Evolutionary conservation across 2,888 invertebrate genomes (phyloP).

Genomic region (Chrysodeixis includens): DNA sequence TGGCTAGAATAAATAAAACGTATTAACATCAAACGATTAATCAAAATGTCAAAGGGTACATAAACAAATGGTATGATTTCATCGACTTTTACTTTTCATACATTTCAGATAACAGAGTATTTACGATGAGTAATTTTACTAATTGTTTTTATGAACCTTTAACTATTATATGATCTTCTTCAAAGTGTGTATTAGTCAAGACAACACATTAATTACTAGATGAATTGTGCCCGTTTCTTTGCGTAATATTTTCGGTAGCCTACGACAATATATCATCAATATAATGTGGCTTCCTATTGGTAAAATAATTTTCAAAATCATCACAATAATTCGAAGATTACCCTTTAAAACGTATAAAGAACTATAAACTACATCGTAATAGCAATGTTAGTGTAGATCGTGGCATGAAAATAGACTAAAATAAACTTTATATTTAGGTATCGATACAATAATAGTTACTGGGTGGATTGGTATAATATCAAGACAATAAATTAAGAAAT

Average conservation of each 20-base stretch:
- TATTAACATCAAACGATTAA: constrained; percentile 23
- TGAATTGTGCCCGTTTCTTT: too few relatives aligned
- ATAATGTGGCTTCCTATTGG: too few relatives aligned
- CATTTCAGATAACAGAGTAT: constrained; percentile 27
- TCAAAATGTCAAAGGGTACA: constrained; percentile 44
- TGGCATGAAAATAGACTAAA: not conserved
- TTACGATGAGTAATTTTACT: constrained; percentile 28
- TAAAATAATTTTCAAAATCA: too few relatives aligned
- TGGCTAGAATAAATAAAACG: constrained; percentile 8
- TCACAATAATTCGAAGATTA: too few relatives aligned
- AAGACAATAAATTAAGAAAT: constrained; percentile 11
- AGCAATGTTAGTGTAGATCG: too few relatives aligned
- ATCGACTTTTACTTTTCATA: constrained; percentile 50
- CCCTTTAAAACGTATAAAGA: too few relatives aligned
- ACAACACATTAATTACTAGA: too few relatives aligned
- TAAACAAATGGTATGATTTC: constrained; percentile 43
- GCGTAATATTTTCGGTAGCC: too few relatives aligned
- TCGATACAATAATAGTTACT: not conserved
- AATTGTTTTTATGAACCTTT: constrained; percentile 11
- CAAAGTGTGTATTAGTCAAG: constrained; percentile 4
- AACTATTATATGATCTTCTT: not conserved
- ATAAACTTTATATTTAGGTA: not conserved
- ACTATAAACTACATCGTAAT: too few relatives aligned
- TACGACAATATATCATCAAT: too few relatives aligned
- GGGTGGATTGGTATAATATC: not conserved